Conservation (phyloP, 64 coral and sea anemone genomes). For the Astreopora myriophthalma region DNA sequence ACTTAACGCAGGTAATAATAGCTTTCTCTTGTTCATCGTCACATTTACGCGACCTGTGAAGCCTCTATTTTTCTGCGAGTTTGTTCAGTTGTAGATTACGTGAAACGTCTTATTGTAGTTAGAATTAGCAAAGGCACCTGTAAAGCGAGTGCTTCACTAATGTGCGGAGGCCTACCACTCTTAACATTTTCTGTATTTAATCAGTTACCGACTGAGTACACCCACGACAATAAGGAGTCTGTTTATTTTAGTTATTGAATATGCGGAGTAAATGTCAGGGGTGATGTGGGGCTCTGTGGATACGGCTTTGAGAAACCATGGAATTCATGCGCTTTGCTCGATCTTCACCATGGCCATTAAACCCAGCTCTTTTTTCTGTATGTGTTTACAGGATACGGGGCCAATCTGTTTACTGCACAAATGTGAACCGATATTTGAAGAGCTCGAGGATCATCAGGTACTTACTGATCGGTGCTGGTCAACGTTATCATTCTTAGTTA, state of each 20-base stretch:
- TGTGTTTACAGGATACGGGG: slow-evolving; percentile 75
- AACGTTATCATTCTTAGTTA: background rate
- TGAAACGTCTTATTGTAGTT: no score
- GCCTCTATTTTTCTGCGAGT: background rate
- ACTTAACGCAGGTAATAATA: slow-evolving; percentile 78
- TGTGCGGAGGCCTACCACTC: no score
- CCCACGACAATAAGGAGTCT: no score
- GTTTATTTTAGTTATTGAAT: no score
- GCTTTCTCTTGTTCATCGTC: background rate
- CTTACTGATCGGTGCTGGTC: background rate
- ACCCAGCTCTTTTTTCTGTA: background rate
- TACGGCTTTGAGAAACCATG: background rate
- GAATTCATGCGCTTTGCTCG: background rate
- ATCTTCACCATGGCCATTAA: background rate
- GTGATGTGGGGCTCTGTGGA: background rate
- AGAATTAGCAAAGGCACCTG: no score
- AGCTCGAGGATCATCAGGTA: slow-evolving; percentile 98
- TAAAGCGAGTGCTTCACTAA: no score
- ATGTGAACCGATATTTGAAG: slow-evolving; percentile 99
- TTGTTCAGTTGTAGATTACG: no score
- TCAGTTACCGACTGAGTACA: no score
- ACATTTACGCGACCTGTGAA: background rate
- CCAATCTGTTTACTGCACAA: slow-evolving; percentile 86
- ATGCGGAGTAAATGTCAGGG: no score
- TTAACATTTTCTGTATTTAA: no score